A percentile compares a stretch with the other conserved stretches of the same genome.
These are phyloP conservation scores for Etheostoma cragini DNA, from an alignment of 2,113 vertebrate species.

Conservation along the genomic window DNA sequence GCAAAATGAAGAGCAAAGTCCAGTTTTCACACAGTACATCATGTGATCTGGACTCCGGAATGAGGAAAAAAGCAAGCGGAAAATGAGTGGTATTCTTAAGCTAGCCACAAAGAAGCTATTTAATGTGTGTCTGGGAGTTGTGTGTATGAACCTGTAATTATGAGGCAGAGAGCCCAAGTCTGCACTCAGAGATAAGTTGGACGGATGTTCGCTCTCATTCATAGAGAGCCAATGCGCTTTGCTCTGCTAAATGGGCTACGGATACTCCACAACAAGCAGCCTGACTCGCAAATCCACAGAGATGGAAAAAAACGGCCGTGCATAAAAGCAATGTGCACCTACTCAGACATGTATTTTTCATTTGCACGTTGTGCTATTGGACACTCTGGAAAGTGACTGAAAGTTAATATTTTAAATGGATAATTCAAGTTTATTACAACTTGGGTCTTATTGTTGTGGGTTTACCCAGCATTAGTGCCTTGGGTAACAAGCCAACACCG, in stretches of 20 bases:
- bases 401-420: background rate
- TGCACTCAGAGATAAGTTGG: conserved; percentile 77
- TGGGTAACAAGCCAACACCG: too few species aligned
- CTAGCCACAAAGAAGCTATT: conserved; percentile 68
- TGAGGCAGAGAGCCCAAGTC: conserved; percentile 62
- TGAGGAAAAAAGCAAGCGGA: conserved; percentile 4
- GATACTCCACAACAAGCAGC: conserved; percentile 44
- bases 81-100: conserved; percentile 66
- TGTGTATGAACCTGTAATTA: conserved; percentile 67
- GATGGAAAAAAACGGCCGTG: conserved; percentile 14
- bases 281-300: conserved; percentile 33
- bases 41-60: conserved; percentile 55
- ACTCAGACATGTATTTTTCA: background rate
- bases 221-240: conserved; percentile 55
- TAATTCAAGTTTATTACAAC: background rate
- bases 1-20: conserved; percentile 30
- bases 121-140: conserved; percentile 61
- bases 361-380: background rate
- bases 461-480: too few species aligned
- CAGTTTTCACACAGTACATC: conserved; percentile 58
- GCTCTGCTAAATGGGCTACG: conserved; percentile 45
- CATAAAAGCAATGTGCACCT: background rate
- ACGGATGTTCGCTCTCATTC: conserved; percentile 64
- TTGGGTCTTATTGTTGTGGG: background rate
- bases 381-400: background rate